phyloP scores from a whole-genome alignment of 2,888 invertebrate genomes.

The Pristionchus japonicus region DNA sequence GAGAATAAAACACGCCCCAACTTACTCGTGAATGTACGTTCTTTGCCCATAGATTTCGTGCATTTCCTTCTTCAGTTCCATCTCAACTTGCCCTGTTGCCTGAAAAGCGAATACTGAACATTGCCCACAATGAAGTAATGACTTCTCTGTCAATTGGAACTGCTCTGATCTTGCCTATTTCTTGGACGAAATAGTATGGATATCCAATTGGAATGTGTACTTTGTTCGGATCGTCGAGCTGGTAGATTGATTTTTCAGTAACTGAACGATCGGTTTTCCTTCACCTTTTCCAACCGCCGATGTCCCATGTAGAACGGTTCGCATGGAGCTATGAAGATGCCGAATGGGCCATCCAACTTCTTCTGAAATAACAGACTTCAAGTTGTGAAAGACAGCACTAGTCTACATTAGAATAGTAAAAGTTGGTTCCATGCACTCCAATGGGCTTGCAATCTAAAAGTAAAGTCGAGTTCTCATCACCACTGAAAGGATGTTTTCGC shows the following conservation, averaged over 20 bases:
- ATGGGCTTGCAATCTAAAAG: neutral
- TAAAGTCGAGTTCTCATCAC: neutral
- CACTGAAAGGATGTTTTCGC: neutral
- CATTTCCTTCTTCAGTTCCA: neutral
- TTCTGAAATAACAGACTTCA: neutral
- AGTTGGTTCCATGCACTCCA: neutral
- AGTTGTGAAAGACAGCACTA: too few species aligned
- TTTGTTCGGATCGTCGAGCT: neutral
- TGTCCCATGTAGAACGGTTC: neutral
- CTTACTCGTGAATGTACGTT: neutral
- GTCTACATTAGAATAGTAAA: neutral
- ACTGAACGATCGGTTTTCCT: too few species aligned
- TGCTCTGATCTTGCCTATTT: neutral
- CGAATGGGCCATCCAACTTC: neutral
- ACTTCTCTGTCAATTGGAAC: neutral
- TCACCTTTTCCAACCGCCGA: neutral
- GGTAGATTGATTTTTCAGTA: too few species aligned
- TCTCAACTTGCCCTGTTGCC: neutral
- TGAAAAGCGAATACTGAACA: neutral
- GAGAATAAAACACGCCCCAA: neutral
- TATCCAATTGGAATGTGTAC: neutral
- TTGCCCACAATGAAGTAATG: neutral
- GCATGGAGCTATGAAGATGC: neutral
- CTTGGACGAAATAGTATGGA: neutral
- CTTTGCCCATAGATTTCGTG: neutral